phyloP scores from a whole-genome alignment of 2,888 invertebrate genomes.

The Thyatira batis region DNA sequence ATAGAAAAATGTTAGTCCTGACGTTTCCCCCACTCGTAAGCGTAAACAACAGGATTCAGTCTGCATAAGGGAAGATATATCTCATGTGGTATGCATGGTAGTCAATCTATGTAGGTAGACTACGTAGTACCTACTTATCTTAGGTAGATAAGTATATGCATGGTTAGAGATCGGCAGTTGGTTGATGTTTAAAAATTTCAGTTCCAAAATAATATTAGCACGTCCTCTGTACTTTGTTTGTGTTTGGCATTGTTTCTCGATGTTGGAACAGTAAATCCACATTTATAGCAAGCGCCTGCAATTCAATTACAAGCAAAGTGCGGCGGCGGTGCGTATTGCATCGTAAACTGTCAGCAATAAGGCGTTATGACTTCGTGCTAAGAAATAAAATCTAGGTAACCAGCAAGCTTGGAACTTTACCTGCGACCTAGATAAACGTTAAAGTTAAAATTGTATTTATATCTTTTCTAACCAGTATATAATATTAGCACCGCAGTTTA shows the following conservation, averaged over 20 bases:
- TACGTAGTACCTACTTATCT: no score
- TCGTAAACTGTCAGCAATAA: slow-evolving; percentile 70
- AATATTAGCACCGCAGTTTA: neutral
- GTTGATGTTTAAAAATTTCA: neutral
- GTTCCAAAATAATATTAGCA: slow-evolving; percentile 4
- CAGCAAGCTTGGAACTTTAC: slow-evolving; percentile 25
- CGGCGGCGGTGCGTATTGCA: slow-evolving; percentile 69
- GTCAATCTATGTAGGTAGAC: no score
- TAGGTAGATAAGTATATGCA: no score
- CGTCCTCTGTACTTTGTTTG: slow-evolving; percentile 36
- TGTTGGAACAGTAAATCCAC: slow-evolving; percentile 49
- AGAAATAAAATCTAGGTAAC: slow-evolving; percentile 52
- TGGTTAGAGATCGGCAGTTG: no score
- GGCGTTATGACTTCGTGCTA: slow-evolving; percentile 61
- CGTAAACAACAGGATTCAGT: no score
- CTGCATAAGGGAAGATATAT: no score
- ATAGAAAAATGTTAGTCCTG: no score
- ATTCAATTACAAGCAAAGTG: slow-evolving; percentile 77
- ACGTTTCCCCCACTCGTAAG: no score
- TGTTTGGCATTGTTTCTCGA: slow-evolving; percentile 44
- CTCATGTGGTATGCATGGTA: no score
- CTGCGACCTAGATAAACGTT: slow-evolving; percentile 51
- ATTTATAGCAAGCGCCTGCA: slow-evolving; percentile 70
- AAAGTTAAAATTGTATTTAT: neutral
- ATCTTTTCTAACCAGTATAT: neutral